phyloP scores from a whole-genome alignment of 2,113 vertebrate genomes.

The Gasterosteus nipponicus region DNA sequence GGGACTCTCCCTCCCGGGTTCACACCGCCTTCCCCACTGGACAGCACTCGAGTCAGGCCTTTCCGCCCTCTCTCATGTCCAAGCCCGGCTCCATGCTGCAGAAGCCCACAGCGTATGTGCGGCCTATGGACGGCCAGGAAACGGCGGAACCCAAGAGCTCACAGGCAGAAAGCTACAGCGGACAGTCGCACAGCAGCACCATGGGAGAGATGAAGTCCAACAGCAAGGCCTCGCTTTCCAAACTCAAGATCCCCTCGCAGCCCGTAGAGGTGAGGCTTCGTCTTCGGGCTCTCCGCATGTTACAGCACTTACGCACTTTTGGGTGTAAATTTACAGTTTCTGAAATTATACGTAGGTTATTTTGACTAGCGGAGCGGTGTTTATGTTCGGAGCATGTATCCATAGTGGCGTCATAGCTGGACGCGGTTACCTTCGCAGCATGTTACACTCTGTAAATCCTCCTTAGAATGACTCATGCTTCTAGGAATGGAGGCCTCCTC shows the following conservation, averaged over 20 bases:
- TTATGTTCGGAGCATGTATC: slow-evolving; percentile 13
- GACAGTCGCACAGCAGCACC: slow-evolving; percentile 87
- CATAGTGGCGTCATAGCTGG: slow-evolving; percentile 28
- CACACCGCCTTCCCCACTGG: slow-evolving; percentile 89
- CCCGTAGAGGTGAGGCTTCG: slow-evolving; percentile 87
- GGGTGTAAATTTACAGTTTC: neutral
- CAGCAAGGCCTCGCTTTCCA: slow-evolving; percentile 94
- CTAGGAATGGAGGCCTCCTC: slow-evolving; percentile 46
- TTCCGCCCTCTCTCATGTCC: slow-evolving; percentile 95
- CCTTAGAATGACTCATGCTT: slow-evolving; percentile 42
- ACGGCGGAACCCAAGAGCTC: slow-evolving; percentile 93
- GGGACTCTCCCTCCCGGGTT: slow-evolving; percentile 95
- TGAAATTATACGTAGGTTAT: neutral
- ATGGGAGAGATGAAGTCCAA: slow-evolving; percentile 93
- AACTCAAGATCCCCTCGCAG: slow-evolving; percentile 97
- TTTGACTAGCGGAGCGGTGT: neutral
- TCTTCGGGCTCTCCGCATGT: neutral
- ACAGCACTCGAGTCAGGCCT: slow-evolving; percentile 92
- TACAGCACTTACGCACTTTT: too few species aligned
- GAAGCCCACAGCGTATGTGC: slow-evolving; percentile 97
- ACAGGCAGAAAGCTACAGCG: slow-evolving; percentile 89
- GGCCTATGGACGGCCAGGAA: slow-evolving; percentile 98
- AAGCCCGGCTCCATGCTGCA: slow-evolving; percentile 95
- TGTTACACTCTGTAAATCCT: slow-evolving; percentile 23
- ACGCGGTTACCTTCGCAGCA: slow-evolving; percentile 7